These are phyloP conservation scores for Tetrao urogallus DNA, from an alignment of 2,113 vertebrate species.

Conservation along the genomic window DNA sequence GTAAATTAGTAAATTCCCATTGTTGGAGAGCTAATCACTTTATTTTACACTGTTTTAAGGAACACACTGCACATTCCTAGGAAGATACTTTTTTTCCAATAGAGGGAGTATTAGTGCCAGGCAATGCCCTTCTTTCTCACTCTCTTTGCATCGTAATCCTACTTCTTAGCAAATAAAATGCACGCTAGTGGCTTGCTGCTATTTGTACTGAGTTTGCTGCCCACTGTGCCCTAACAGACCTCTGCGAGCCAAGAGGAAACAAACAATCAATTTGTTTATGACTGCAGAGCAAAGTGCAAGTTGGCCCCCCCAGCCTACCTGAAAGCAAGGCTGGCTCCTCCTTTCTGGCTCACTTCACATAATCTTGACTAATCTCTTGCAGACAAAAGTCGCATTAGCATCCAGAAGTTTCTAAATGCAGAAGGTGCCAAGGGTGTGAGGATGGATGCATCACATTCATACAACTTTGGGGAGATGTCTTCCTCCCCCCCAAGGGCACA, in stretches of 20 bases:
- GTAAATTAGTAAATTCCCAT: accelerated
- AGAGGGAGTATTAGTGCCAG: constrained; percentile 70
- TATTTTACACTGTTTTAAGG: constrained; percentile 5
- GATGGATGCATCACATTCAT: accelerated
- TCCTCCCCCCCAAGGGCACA: not conserved
- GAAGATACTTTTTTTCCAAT: constrained; percentile 66
- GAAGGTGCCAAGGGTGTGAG: accelerated
- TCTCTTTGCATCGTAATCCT: not conserved
- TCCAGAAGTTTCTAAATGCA: not conserved
- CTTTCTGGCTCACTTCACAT: not conserved
- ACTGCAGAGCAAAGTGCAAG: not conserved
- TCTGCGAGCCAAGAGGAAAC: not conserved
- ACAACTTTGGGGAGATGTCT: accelerated
- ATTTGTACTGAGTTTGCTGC: not conserved
- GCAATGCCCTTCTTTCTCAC: constrained; percentile 42
- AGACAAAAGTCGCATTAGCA: not conserved
- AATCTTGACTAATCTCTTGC: not conserved
- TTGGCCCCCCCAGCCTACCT: not conserved
- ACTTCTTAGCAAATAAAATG: not conserved
- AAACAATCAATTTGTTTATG: not conserved
- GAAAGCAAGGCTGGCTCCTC: not conserved
- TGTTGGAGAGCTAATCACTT: not conserved
- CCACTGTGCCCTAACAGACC: not conserved
- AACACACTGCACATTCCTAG: constrained; percentile 3
- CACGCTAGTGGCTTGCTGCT: not conserved